Evolutionary conservation across 2,797 vertebrate genomes (phyloP), one percentile per base, ranked within the genome.

Genomic region (Poecilia velifera): DNA sequence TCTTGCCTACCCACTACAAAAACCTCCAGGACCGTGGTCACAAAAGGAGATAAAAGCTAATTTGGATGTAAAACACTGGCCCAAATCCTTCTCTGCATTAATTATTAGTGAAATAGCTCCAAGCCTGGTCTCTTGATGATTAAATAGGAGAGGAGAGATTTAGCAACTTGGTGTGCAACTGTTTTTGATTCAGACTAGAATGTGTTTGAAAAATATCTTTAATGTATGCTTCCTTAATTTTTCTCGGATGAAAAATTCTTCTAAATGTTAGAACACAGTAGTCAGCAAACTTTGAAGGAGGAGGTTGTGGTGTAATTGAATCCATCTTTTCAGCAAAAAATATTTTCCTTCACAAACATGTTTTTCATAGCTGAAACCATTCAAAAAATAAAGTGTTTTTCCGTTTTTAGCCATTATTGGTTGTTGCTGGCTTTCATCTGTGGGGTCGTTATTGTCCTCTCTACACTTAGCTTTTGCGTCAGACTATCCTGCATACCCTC

Each of bases 71-170:
- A 84, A 84, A 88, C 59, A 82, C 73, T 84, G 64, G 77, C 75
- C 53, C 46, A 84, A 87, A 86, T 83, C 74, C 34, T 73, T 47
- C 79, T 66, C 34, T 4, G 9, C 81, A 91, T 91, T 76, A 87
- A 91, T 87, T 90, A 91, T 89, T 87, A 70, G 77, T 83, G 72
- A 47, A 88, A 31, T 70, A 34, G 78, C 76, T 90, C 78, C 51
- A 73, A 77, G 34, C 85, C 77, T 74, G 5, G 82, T 89, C 83
- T 84, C 85, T 78, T 76, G 83, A 55, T 87, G 73, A 86, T 80
- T 83, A 85, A 77, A 87, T 13, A 22, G 31, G 31, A 87, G 13
- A 22, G 31, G 31, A 6, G 18, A 20, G 31, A 36, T 72, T 49
- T 31, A 6, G 39, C 39, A 25, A 43, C 66, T 34, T 81, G 45